phyloP scores from a whole-genome alignment of 1,140 invertebrate species.

The Drosophila ambigua region DNA sequence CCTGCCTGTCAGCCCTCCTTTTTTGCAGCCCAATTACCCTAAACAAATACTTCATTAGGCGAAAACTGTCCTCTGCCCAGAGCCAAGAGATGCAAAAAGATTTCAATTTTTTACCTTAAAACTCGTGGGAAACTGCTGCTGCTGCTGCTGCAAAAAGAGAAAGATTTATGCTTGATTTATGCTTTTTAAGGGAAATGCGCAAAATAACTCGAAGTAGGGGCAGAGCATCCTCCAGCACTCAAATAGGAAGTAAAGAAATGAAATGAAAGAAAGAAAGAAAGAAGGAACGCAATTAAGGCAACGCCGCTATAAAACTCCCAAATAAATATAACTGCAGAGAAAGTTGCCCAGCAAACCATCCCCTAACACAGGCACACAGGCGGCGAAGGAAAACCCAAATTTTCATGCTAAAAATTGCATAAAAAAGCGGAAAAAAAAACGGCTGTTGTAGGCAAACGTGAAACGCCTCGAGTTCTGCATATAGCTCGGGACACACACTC shows the following conservation, averaged over 20 bases:
- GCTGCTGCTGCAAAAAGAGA: background rate
- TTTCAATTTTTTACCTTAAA: slow-evolving; percentile 59
- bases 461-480: slow-evolving; percentile 37
- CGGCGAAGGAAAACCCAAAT: slow-evolving; percentile 45
- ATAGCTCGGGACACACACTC: slow-evolving; percentile 37
- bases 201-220: slow-evolving; percentile 56
- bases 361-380: slow-evolving; percentile 24
- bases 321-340: slow-evolving; percentile 34
- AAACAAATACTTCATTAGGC: slow-evolving; percentile 37
- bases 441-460: slow-evolving; percentile 39
- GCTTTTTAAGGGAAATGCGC: slow-evolving; percentile 25
- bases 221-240: background rate
- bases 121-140: slow-evolving; percentile 64
- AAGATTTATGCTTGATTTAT: slow-evolving; percentile 4
- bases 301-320: slow-evolving; percentile 41
- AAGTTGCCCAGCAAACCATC: slow-evolving; percentile 38
- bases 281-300: slow-evolving; percentile 61
- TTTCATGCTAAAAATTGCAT: slow-evolving; percentile 78
- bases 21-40: slow-evolving; percentile 25
- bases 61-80: slow-evolving; percentile 10
- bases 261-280: slow-evolving; percentile 13
- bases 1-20: background rate
- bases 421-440: slow-evolving; percentile 63
- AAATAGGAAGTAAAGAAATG: background rate
- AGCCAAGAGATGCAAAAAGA: slow-evolving; percentile 35